These are phyloP conservation scores for Tamandua tetradactyla DNA, from an alignment of 2,797 vertebrate genomes.

Conservation along the genomic window DNA sequence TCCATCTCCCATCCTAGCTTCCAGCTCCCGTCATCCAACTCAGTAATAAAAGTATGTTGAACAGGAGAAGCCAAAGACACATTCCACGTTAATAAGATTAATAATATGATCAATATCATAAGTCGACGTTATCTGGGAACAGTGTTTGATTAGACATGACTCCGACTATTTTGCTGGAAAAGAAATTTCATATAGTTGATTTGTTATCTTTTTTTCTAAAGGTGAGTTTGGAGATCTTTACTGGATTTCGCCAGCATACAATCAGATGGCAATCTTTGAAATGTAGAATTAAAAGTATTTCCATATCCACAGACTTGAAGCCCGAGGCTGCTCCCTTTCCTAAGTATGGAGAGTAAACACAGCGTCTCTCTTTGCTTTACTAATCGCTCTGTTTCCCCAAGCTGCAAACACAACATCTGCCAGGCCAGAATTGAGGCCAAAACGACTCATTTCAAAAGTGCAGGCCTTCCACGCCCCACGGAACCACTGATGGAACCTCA, in stretches of 20 bases:
- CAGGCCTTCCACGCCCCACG: background rate
- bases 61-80: background rate
- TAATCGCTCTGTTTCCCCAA: slow-evolving; percentile 63
- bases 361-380: slow-evolving; percentile 41
- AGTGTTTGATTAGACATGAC: background rate
- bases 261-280: slow-evolving; percentile 32
- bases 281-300: slow-evolving; percentile 32
- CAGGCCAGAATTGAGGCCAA: too few relatives aligned
- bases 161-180: slow-evolving; percentile 49
- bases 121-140: slow-evolving; percentile 32
- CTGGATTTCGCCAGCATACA: slow-evolving; percentile 8
- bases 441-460: too few relatives aligned
- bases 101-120: too few relatives aligned
- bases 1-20: background rate
- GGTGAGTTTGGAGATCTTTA: slow-evolving; percentile 53
- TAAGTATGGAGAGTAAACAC: slow-evolving; percentile 49
- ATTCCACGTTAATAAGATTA: background rate
- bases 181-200: slow-evolving; percentile 41
- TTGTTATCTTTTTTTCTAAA: slow-evolving; percentile 63
- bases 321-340: slow-evolving; percentile 33
- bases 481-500: background rate
- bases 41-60: slow-evolving; percentile 6
- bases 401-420: slow-evolving; percentile 62
- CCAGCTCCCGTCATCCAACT: background rate
- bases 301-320: slow-evolving; percentile 33